Evolutionary conservation across 2,888 invertebrate species (phyloP), one percentile per base, ranked within the genome.

Genomic region (Neuroscelio doddi): DNA sequence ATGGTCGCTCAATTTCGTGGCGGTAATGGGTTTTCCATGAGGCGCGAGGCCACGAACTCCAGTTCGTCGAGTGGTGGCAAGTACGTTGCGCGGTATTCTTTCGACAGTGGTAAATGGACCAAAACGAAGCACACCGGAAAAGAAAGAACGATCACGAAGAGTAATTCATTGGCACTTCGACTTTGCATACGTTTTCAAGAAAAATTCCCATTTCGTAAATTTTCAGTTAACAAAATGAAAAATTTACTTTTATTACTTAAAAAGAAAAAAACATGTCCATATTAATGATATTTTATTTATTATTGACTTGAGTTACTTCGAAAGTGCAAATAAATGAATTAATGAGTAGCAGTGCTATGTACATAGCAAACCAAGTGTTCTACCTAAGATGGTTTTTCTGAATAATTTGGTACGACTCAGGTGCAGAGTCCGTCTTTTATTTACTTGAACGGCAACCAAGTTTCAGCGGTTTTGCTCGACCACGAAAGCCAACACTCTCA

Each of bases 361-460:
- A 45, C 49, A 49, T 49, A 53, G 47, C 55, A 47, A 55, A 64
- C 36, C 12, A 46, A 51, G 52, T 47, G 56, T 56, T 45, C 51
- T 29, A 34, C 8, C 3, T 39, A 16, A 45, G 39, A 52, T 26
- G 44, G 26, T 65, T 59, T 58, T 63, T 65, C 65, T 67, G 65
- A 68, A 70, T 67, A 70, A 70, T 70, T 64, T 55, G 34, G 56
- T 50, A 39, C 53, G 63, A 64, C 67, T 68, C 67, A 67, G 67
- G 69, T 70, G 64, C 63, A 56, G 58, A 64, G 65, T 66, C 56
- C 39, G 62, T 62, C 57, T 66, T 62, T 66, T 70, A 70, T 70
- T 70, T 68, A 67, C 67, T 50, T 63, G 42, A 59, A 66, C 53
- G 61, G 53, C 67, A 57, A 70, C 59, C 62, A 61, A 69, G 66